Evolutionary conservation across 2,113 vertebrate species (phyloP), one percentile per base, ranked within the genome.

Genomic region (Sprattus sprattus): DNA sequence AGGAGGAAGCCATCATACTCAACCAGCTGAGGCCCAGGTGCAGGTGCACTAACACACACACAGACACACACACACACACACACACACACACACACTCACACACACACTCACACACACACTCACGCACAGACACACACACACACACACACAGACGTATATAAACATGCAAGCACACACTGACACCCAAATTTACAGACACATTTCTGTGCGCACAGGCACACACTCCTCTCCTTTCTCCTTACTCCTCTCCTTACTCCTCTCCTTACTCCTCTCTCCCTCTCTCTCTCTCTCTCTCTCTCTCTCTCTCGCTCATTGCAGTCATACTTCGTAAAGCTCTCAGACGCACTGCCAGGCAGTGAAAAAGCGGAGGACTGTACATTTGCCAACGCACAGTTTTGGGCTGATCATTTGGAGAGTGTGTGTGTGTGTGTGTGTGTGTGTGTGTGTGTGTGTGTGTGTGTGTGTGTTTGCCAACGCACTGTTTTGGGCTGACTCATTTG

Each of bases 321-420:
- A n/a, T n/a, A n/a, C n/a, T n/a, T n/a, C n/a, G n/a, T 67, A 25
- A 67, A 67, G 60, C 60, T 67, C 10, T 67, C 60, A 25, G 60
- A 67, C 9, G n/a, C n/a, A 11, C 60, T 67, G 8, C 60, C 2
- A n/a, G 9, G 60, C 60, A 67, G 60, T 25, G 22, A 28, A 67
- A 67, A 28, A 67, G 25, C 6, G 8, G 64, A 67, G 64, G n/a
- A 25, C 64, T 67, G 64, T 28, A 67, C 9, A 67, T 67, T 67
- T 67, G n/a, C 64, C 64, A 67, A 67, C 60, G 57, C 57, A 67
- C 60, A 67, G 60, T 67, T n/a, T n/a, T n/a, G n/a, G n/a, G n/a
- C n/a, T n/a, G n/a, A n/a, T n/a, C 64, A 67, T 28, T 67, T 28
- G n/a, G 64, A n/a, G n/a, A n/a, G n/a, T n/a, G n/a, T n/a, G n/a